Base-by-base conservation (phyloP, 2,888 invertebrate species). In the Nomada fucata region DNA sequence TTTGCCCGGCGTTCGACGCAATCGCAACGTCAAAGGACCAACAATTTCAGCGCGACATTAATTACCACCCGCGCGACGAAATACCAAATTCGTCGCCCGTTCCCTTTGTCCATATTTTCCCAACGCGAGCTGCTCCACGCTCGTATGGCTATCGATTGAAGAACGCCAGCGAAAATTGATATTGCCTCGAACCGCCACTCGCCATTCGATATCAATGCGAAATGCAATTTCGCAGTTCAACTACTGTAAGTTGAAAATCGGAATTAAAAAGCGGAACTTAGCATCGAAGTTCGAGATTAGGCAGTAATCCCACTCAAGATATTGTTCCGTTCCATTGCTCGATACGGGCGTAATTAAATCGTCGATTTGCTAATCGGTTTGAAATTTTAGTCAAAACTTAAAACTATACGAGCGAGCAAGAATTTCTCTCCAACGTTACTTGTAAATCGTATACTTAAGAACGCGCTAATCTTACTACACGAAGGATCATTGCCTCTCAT, bases 1-100 rank as follows among this genome's bases (percentile, higher is more conserved):
- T 59, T 70, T 50, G 50, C 15, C 15, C 29, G 26, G 29, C 42
- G 57, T 69, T 47, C 42, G 9, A 52, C 18, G 61, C 42, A 29
- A 15, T 50, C 50, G 64, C 3, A 18, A 20, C 42, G 64, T 71
- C 71, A 64, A 76, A 71, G 71, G 60, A 50, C 18, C 26, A 59
- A 60, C 74, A 74, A 74, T 71, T 71, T 71, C 71, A 23, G 13
- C 26, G 44, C 23, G 64, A 71, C 65, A 71, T 71, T 64, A 71
- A 76, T 76, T 71, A 47, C 57, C 36, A 44, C 26, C 11, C 42
- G 13, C 50, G 18, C 64, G 13, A 23, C 15, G 15, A 18, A 59
- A 71, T 76, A 71, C 18, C 70, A 57, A 64, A 63, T 64, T 52
- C 47, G 63, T 55, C 36, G 13, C 7, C 26, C 52, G 52, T 53